Evolutionary conservation across 2,113 vertebrate genomes (phyloP).

Genomic region (Spea multiplicata): DNA sequence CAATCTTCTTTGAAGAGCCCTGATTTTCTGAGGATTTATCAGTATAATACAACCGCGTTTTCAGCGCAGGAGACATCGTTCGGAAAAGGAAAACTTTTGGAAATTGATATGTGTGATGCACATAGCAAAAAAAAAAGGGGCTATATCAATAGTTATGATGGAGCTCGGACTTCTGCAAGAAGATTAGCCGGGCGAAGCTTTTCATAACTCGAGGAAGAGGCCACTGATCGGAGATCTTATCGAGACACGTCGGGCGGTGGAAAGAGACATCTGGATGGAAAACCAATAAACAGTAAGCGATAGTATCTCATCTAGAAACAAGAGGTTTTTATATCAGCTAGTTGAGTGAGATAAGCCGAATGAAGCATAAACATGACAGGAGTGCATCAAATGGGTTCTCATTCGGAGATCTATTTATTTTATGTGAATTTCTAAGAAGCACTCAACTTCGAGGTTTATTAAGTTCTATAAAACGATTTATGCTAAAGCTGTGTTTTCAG

Average conservation of each 20-base stretch:
- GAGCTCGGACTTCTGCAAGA: not conserved
- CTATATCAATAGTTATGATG: not conserved
- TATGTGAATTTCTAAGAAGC: not conserved
- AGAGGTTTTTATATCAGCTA: slow-evolving; percentile 34
- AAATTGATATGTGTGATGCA: not conserved
- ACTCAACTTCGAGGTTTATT: slow-evolving; percentile 11
- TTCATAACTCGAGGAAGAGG: slow-evolving; percentile 9
- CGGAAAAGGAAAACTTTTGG: not conserved
- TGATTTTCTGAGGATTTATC: not conserved
- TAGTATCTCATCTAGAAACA: slow-evolving; percentile 37
- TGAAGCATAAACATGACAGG: slow-evolving; percentile 10
- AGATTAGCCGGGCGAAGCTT: slow-evolving; percentile 4
- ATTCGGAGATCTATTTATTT: not conserved
- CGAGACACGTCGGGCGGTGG: not conserved
- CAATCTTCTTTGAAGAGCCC: not conserved
- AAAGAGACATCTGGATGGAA: slow-evolving; percentile 2
- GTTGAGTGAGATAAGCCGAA: not conserved
- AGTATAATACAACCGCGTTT: not conserved
- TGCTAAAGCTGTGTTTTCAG: not conserved
- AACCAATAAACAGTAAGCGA: slow-evolving; percentile 17
- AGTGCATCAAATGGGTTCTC: slow-evolving; percentile 9
- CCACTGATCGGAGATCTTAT: slow-evolving; percentile 18
- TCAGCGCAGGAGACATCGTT: not conserved
- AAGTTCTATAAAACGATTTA: not conserved
- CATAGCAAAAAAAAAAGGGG: not conserved